A percentile compares a stretch with the other conserved stretches of the same genome.
Conservation (phyloP, 2,113 vertebrate species). For the Trematomus loennbergii region DNA sequence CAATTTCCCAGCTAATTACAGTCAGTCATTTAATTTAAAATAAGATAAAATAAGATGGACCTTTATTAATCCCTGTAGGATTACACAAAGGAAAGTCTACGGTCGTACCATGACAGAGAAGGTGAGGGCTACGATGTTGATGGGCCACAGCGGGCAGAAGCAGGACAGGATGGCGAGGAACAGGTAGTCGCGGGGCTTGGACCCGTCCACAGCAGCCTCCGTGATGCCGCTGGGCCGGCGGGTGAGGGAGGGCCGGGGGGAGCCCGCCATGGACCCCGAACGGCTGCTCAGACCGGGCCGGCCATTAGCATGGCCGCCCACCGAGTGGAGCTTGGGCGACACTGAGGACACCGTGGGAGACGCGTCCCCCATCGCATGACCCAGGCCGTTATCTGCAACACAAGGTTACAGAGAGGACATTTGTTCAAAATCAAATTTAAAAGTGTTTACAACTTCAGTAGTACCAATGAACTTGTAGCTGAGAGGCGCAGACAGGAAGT, state of each 20-base stretch:
- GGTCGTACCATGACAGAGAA: conserved; percentile 82
- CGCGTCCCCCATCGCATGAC: conserved; percentile 24
- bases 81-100: neutral
- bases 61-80: too few species aligned
- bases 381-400: conserved; percentile 71
- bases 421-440: too few species aligned
- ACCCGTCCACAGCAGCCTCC: conserved; percentile 75
- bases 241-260: conserved; percentile 87
- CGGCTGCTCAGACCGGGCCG: conserved; percentile 75
- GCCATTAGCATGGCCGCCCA: conserved; percentile 67
- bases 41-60: too few species aligned
- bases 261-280: conserved; percentile 79
- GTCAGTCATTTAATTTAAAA: too few species aligned
- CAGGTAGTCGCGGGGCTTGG: conserved; percentile 91
- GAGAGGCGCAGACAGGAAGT: neutral
- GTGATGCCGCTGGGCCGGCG: conserved; percentile 85
- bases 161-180: conserved; percentile 91
- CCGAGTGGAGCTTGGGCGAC: conserved; percentile 65
- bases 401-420: neutral
- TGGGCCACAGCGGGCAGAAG: conserved; percentile 93
- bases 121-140: conserved; percentile 91
- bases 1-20: too few species aligned
- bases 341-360: conserved; percentile 57
- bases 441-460: neutral
- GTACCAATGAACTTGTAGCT: neutral